Base-by-base conservation (phyloP, 1,140 invertebrate genomes). In the Cardiocondyla obscurior region DNA sequence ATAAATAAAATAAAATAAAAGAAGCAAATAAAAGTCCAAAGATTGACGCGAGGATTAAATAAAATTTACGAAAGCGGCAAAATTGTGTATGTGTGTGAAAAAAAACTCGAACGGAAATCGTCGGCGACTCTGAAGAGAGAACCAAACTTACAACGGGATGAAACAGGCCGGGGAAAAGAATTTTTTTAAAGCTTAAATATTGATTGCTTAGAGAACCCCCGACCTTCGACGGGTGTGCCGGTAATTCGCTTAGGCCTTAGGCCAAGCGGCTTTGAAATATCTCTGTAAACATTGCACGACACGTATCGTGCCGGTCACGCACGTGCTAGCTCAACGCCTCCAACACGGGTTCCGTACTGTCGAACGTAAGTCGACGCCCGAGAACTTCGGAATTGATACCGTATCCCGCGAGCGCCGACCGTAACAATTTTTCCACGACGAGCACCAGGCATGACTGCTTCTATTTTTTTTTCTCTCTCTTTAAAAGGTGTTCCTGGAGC, bases 401-500 rank as follows among this genome's bases (percentile, higher is more conserved):
- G 2, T n/a, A 39, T 16, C 12, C 6, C 12, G 33, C 25, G 8
- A 16, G 33, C 30, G 19, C 2, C 14, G 19, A 57, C 28, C 1
- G 10, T 22, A 30, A 53, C 5, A 3, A 58, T 73, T 58, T 25
- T n/a, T 30, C 4, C 1, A 4, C 14, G 6, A 3, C 36, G 25
- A 64, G 36, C 36, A 3, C 0, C n/a, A 28, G 16, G 53, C 6
- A 16, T n/a, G 14, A 30, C 2, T 58, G 8, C n/a, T n/a, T n/a
- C n/a, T n/a, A 58, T 30, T 8, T 19, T 46, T 72, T 84, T 22
- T 51, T 67, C 70, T 58, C 44, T 92, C 88, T 0, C 82, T 1
- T 65, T 46, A 3, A 16, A 53, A 93, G 92, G 79, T 90, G 33
- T 91, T 92, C 70, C 51, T 92, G 33, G 96, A 96, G 77, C 94